phyloP scores from a whole-genome alignment of 2,888 invertebrate species.

The Mamestra brassicae region DNA sequence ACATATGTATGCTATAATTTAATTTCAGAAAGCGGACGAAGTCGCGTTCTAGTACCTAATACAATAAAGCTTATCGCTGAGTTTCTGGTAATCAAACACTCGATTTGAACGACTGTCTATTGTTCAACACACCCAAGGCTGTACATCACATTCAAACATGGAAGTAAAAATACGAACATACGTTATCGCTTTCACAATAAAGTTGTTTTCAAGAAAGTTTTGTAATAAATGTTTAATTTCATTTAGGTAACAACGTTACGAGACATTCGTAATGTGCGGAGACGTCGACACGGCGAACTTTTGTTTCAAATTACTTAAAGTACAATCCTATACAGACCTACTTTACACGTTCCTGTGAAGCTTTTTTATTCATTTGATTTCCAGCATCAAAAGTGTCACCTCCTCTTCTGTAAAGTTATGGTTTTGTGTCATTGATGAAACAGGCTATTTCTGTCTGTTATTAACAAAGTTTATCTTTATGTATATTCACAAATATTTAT shows the following conservation, averaged over 20 bases:
- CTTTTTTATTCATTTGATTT: conserved; percentile 21
- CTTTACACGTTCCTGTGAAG: conserved; percentile 12
- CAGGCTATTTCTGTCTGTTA: conserved; percentile 4
- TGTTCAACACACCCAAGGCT: conserved; percentile 15
- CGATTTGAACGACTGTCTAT: background rate
- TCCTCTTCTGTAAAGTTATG: background rate
- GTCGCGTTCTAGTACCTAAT: background rate
- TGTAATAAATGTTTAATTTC: conserved; percentile 77
- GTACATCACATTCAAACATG: conserved; percentile 39
- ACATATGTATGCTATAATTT: too few species aligned
- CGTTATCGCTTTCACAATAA: conserved; percentile 63
- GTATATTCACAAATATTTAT: conserved; percentile 11
- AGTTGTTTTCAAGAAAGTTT: conserved; percentile 69
- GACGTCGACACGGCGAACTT: conserved; percentile 66
- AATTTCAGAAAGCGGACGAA: too few species aligned
- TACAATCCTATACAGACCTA: conserved; percentile 52
- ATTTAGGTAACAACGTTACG: conserved; percentile 72
- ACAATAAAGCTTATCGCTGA: background rate
- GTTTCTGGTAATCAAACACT: background rate
- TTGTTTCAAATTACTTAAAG: conserved; percentile 67
- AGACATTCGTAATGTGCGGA: conserved; percentile 69
- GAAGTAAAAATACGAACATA: conserved; percentile 59
- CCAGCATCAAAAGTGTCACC: background rate
- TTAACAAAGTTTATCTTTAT: conserved; percentile 6
- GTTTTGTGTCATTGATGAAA: background rate